Evolutionary conservation across 1,140 invertebrate genomes (phyloP), one percentile per base, ranked within the genome.

Genomic region (Ganaspis sp.): DNA sequence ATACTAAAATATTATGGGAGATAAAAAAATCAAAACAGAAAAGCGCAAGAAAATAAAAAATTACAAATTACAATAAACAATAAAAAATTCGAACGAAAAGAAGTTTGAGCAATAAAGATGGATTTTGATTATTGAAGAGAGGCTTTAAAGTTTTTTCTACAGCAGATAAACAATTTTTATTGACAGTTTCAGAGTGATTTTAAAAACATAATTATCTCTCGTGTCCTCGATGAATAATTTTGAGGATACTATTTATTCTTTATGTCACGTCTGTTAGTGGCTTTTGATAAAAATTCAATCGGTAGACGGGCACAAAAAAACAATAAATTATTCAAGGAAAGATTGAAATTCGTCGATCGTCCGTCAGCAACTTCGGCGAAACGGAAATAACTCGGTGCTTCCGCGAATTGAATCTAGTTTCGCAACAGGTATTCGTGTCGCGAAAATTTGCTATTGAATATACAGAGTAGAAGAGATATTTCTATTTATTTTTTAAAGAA

Each of bases 371-470:
- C 21, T 64, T 64, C 54, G 54, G 29, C 21, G 54, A 29, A 64
- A 64, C 54, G 54, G 54, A 64, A 64, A 64, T 64, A 64, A 64
- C 54, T 64, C 21, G 54, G 21, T 29, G 54, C 23, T 64, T 64
- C 54, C 54, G 54, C 54, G 54, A 64, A 64, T 64, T 29, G 54
- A 64, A 64, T 64, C 54, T 64, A 64, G 54, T 64, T 64, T 64
- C 21, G 54, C 54, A 64, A 64, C 54, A 64, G 54, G 54, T 64
- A 64, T 64, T 64, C 11, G 54, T 64, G 54, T 64, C 54, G 54
- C 54, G 23, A 64, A 64, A 64, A 64, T 64, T 12, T 15, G 9
- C 54, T 26, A 64, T 34, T 15, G 12, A 64, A 64, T 64, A 64
- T 29, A 58, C 19, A 64, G 9, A 64, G n/a, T 26, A 29, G 58